Evolutionary conservation across 2,113 vertebrate genomes (phyloP).

Genomic region (Oryzias woworae): DNA sequence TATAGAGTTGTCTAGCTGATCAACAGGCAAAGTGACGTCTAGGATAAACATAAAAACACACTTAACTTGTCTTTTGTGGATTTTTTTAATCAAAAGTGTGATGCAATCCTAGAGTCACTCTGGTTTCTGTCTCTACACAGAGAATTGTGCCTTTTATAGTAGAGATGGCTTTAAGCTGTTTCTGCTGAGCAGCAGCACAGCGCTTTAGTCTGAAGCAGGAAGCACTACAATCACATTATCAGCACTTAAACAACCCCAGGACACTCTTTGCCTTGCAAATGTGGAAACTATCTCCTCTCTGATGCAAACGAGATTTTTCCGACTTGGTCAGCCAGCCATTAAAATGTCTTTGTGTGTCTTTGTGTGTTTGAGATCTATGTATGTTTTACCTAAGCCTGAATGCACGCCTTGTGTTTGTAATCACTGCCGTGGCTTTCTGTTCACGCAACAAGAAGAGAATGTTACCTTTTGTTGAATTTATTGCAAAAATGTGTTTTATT

Average conservation of each 20-base stretch:
- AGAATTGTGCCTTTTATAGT: too few relatives aligned
- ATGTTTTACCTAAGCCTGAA: conserved; percentile 4
- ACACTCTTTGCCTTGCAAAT: conserved; percentile 70
- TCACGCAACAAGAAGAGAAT: background rate
- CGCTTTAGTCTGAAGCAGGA: conserved; percentile 23
- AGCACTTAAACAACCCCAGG: conserved; percentile 23
- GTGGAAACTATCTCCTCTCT: conserved; percentile 34
- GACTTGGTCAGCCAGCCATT: conserved; percentile 22
- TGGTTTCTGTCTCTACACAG: too few relatives aligned
- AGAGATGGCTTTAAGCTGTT: conserved; percentile 13
- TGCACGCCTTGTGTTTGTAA: background rate
- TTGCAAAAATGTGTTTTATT: too few relatives aligned
- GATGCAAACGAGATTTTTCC: conserved; percentile 59
- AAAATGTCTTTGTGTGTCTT: background rate
- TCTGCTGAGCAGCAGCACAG: conserved; percentile 54
- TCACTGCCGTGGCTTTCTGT: background rate
- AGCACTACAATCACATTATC: conserved; percentile 41
- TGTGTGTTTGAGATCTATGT: background rate
- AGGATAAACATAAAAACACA: too few relatives aligned
- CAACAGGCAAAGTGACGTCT: too few relatives aligned
- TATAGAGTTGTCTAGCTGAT: too few relatives aligned
- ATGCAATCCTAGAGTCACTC: too few relatives aligned
- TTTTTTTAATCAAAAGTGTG: too few relatives aligned
- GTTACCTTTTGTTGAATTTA: too few relatives aligned
- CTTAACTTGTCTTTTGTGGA: too few relatives aligned